Conservation (phyloP, 2,797 vertebrate species). For the Halcyon leucocephala region DNA sequence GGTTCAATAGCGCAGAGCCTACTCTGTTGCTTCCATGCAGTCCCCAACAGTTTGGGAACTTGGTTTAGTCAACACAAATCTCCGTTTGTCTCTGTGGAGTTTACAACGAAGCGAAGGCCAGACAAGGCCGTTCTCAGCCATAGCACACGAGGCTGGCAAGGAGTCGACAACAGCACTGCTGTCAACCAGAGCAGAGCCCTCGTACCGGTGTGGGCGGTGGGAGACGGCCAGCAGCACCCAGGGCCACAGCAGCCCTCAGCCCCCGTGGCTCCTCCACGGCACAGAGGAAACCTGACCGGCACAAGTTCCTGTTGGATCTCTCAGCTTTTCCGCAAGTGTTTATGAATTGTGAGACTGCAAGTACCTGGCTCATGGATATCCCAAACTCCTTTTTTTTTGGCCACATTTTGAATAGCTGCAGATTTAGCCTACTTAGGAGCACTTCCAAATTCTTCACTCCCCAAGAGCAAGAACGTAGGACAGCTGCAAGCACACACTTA, state of each 20-base stretch:
- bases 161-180: background rate
- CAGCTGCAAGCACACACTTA: background rate
- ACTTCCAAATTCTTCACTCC: background rate
- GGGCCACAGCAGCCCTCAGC: background rate
- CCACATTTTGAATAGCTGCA: background rate
- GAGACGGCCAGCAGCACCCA: background rate
- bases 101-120: background rate
- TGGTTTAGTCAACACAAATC: background rate
- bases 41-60: background rate
- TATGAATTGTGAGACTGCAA: background rate
- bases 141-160: background rate
- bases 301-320: background rate
- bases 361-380: background rate
- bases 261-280: background rate
- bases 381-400: background rate
- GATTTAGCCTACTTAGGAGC: background rate
- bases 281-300: accelerated
- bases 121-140: background rate
- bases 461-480: background rate
- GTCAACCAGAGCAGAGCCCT: background rate
- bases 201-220: accelerated
- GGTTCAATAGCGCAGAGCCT: background rate
- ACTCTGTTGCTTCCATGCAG: background rate
- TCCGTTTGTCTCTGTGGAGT: background rate
- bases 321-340: background rate